These are phyloP conservation scores for Clavelina lepadiformis DNA, from an alignment of 23 tunicate species.

Conservation along the genomic window DNA sequence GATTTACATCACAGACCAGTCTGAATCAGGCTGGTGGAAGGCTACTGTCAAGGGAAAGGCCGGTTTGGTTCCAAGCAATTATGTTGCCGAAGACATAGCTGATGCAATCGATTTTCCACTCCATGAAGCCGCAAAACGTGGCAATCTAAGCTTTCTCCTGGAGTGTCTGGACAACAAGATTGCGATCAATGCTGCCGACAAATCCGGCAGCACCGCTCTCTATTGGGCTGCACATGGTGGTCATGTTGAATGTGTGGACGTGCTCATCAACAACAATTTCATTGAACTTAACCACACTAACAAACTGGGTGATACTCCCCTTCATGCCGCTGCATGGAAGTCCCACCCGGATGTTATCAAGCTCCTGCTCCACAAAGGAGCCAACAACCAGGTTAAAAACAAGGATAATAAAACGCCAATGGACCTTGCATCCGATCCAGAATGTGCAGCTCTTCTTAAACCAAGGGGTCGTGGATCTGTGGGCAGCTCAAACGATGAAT, in stretches of 20 bases:
- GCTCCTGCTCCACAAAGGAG: conserved; percentile 55
- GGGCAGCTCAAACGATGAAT: conserved; percentile 60
- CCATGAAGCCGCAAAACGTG: conserved; percentile 97
- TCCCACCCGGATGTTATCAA: conserved; percentile 65
- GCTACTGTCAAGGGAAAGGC: conserved; percentile 87
- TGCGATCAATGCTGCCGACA: conserved; percentile 74
- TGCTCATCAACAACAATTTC: conserved; percentile 38
- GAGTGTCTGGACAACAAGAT: conserved; percentile 75
- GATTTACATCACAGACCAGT: conserved; percentile 70
- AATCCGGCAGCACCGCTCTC: conserved; percentile 79
- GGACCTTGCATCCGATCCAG: conserved; percentile 72
- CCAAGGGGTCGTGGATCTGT: conserved; percentile 37
- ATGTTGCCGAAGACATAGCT: conserved; percentile 74
- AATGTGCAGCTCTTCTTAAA: conserved; percentile 59
- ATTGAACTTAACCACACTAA: conserved; percentile 65
- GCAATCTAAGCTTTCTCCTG: conserved; percentile 55
- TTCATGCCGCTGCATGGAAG: conserved; percentile 86
- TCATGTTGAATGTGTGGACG: conserved; percentile 64
- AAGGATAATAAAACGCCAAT: conserved; percentile 58
- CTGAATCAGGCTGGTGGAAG: conserved; percentile 64
- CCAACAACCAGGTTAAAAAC: conserved; percentile 44
- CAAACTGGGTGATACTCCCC: conserved; percentile 86
- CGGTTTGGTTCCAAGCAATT: conserved; percentile 92
- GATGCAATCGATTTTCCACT: conserved; percentile 88
- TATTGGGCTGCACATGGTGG: conserved; percentile 98